Base-by-base conservation (phyloP, 2,888 invertebrate genomes). In the Lordiphosa fenestrarum region DNA sequence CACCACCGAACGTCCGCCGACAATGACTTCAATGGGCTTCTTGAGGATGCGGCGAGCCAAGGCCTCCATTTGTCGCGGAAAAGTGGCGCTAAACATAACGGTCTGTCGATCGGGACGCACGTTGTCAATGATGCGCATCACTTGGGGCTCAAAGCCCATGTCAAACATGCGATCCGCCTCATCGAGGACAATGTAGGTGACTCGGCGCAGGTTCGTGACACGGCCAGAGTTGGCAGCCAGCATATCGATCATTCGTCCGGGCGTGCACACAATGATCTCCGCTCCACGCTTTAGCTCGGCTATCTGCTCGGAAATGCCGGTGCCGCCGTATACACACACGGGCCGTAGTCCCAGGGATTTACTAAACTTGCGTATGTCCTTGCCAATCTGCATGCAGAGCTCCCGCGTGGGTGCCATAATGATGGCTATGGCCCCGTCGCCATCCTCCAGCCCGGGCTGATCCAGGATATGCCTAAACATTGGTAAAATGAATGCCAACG, bases 141-240 rank as follows among this genome's bases (percentile, higher is more conserved):
- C 90, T 68, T 90, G 90, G 21, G 90, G 90, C 60, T 99, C 99
- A 88, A 99, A 99, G 13, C 98, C 98, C 98, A 99, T 98, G 88
- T 99, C 99, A 88, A 99, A 99, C 99, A 99, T 99, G 39, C 99
- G 92, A 89, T 99, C 99, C 0, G 99, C 99, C 90, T 99, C 99
- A 89, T 99, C 99, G 36, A 99, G 90, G 1, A 99, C 99, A 40
- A 99, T 94, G 87, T 98, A 99, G 0, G 99, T 99, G 38, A 98
- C 97, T 39, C 99, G 92, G n/a, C 96, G 92, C 61, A 99, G 91
- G 90, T 99, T 99, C 6, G 99, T 99, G 2, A 99, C 99, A 71
- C 98, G 93, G 66, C 98, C 99, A 42, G 96, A 97, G 89, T 99
- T 99, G 0, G 99, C 99, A 0, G 99, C 98, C 73, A 99, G 89